Conservation (phyloP, 2,113 vertebrate genomes). For the Hyla sarda region DNA sequence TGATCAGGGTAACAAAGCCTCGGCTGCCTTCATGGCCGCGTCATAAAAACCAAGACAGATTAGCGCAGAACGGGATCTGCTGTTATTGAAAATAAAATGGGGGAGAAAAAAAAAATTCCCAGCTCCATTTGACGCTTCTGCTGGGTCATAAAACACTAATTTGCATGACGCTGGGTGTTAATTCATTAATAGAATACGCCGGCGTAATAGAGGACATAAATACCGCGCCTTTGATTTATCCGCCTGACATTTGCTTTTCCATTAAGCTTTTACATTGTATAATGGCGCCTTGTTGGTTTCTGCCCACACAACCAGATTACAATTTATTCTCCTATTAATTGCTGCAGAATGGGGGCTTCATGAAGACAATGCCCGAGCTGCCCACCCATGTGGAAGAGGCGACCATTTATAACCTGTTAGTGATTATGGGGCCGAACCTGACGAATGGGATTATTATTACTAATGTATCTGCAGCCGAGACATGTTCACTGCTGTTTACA, state of each 20-base stretch:
- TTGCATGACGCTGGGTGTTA: slow-evolving; percentile 50
- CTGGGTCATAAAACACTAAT: slow-evolving; percentile 54
- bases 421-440: slow-evolving; percentile 2
- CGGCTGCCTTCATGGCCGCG: neutral
- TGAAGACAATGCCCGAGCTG: neutral
- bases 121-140: neutral
- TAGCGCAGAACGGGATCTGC: neutral
- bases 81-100: slow-evolving; percentile 34
- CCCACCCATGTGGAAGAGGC: neutral
- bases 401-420: neutral
- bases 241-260: slow-evolving; percentile 51
- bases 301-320: slow-evolving; percentile 12
- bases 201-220: slow-evolving; percentile 48
- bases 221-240: slow-evolving; percentile 36
- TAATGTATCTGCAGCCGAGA: neutral
- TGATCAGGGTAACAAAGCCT: neutral
- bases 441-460: neutral
- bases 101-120: neutral
- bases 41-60: neutral
- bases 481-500: no score
- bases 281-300: slow-evolving; percentile 40
- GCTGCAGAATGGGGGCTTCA: neutral
- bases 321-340: slow-evolving; percentile 50
- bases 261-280: slow-evolving; percentile 55
- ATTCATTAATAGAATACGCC: slow-evolving; percentile 55